Evolutionary conservation across 2,797 vertebrate species (phyloP).

Genomic region (Luscinia megarhynchos): DNA sequence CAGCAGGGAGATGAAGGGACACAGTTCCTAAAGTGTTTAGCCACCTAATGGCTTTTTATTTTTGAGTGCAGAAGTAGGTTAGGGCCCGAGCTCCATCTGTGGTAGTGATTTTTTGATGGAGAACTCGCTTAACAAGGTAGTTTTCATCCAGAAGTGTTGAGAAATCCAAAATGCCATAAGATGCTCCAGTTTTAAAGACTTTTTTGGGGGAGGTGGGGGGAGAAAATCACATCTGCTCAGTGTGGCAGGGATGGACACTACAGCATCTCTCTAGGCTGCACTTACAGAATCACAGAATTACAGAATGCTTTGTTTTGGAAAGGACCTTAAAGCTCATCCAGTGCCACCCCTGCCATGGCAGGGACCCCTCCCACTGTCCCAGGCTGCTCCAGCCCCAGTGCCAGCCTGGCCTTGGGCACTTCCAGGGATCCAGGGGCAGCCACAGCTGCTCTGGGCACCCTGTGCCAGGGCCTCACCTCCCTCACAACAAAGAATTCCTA

Average conservation of each 20-base stretch:
- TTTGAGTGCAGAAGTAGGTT: constrained; percentile 58
- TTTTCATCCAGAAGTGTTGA: neutral
- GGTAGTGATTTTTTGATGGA: constrained; percentile 22
- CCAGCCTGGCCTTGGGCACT: neutral
- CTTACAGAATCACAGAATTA: neutral
- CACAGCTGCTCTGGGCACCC: neutral
- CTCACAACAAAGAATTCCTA: neutral
- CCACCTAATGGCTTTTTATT: constrained; percentile 56
- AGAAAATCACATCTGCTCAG: neutral
- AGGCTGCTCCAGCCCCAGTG: accelerated
- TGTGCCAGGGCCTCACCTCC: accelerated
- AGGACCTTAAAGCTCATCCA: neutral
- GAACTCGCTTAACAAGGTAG: neutral
- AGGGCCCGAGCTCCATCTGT: neutral
- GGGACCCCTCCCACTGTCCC: neutral
- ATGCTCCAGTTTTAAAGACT: neutral
- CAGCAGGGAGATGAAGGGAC: constrained; percentile 43
- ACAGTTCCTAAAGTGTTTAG: constrained; percentile 49
- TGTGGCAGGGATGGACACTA: neutral
- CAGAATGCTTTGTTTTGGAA: neutral
- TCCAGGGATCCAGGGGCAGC: neutral
- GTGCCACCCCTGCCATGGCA: no score
- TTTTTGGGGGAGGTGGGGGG: accelerated
- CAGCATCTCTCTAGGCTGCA: neutral
- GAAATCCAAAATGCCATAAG: neutral